These are phyloP conservation scores for Leptarthrus brevirostris DNA, from an alignment of 2,888 invertebrate species.

Conservation along the genomic window DNA sequence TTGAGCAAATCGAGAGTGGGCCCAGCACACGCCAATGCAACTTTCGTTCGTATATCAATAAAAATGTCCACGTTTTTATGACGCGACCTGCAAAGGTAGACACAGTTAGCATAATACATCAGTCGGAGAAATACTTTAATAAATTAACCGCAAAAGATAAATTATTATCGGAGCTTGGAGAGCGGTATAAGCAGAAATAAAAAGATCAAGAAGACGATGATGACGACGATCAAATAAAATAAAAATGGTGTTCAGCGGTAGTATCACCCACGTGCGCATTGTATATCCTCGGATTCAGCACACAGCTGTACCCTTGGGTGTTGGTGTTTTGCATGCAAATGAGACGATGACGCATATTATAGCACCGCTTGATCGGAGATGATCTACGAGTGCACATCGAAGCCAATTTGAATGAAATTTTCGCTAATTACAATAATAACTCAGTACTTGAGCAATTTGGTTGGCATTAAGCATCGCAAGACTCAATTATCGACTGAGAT, in stretches of 20 bases:
- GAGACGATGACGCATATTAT: slow-evolving; percentile 37
- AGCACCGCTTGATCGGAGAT: slow-evolving; percentile 13
- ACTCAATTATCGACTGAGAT: slow-evolving; percentile 13
- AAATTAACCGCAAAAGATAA: slow-evolving; percentile 29
- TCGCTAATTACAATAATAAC: slow-evolving; percentile 42
- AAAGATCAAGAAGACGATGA: neutral
- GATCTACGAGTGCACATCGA: slow-evolving; percentile 13
- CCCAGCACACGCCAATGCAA: slow-evolving; percentile 20
- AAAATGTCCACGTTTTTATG: neutral
- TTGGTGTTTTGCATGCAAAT: slow-evolving; percentile 48
- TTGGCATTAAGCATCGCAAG: neutral
- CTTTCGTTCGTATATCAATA: slow-evolving; percentile 19
- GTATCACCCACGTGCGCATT: slow-evolving; percentile 41
- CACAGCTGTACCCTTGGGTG: slow-evolving; percentile 24
- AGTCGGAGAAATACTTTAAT: slow-evolving; percentile 30
- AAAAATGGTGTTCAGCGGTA: slow-evolving; percentile 5
- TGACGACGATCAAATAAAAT: neutral
- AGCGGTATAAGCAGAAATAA: neutral
- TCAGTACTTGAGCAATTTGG: slow-evolving; percentile 30
- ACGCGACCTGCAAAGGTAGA: slow-evolving; percentile 34
- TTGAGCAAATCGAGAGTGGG: slow-evolving; percentile 31
- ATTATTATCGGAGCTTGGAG: slow-evolving; percentile 20
- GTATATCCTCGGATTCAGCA: neutral
- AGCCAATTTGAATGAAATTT: slow-evolving; percentile 42
- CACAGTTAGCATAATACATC: slow-evolving; percentile 28